Evolutionary conservation across 2,797 vertebrate genomes (phyloP).

Genomic region (Pogoniulus pusillus): DNA sequence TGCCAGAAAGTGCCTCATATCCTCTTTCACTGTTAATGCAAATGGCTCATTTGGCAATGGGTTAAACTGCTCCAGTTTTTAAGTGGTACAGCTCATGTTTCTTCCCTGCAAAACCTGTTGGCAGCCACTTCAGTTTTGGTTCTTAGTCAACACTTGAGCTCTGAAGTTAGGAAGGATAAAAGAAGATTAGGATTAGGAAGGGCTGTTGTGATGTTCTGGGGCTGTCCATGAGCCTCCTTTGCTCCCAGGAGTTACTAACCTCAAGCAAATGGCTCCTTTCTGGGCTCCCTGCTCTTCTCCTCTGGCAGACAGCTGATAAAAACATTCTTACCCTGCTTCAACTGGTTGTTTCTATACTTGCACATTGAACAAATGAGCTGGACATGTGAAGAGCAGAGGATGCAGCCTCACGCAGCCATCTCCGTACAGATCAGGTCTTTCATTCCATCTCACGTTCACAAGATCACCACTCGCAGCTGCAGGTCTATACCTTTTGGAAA

Average conservation of each 20-base stretch:
- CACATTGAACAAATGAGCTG: neutral
- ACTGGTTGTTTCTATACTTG: neutral
- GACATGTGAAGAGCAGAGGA: accelerated
- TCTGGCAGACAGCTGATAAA: neutral
- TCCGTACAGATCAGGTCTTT: neutral
- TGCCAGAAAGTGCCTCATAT: constrained; percentile 17
- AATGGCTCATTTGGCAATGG: neutral
- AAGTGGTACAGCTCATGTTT: neutral
- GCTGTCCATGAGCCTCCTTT: neutral
- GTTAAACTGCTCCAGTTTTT: neutral
- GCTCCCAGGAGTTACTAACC: neutral
- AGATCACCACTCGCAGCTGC: accelerated
- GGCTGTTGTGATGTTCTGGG: accelerated
- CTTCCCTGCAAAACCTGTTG: neutral
- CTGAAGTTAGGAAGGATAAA: neutral
- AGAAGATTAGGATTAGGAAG: neutral
- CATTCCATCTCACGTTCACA: neutral
- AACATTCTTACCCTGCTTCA: neutral
- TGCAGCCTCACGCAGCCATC: neutral
- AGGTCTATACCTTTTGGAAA: neutral
- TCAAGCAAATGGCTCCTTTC: neutral
- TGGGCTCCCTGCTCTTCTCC: neutral
- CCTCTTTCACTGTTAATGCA: neutral
- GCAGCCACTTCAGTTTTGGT: neutral
- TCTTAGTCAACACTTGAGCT: neutral